Evolutionary conservation across 2,888 invertebrate genomes (phyloP).

Genomic region (Macaria liturata): DNA sequence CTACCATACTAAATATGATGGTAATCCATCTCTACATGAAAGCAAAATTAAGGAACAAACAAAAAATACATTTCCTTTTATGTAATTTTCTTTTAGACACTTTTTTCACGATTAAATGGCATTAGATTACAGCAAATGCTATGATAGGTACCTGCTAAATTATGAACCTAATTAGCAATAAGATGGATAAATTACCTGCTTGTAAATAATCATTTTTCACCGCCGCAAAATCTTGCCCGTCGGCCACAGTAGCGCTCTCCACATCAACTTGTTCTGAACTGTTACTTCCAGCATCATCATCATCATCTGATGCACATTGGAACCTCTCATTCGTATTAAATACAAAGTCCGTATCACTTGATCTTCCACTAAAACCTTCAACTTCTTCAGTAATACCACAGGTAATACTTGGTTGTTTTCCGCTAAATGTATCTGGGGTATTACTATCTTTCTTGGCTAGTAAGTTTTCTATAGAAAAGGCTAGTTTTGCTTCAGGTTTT

Average conservation of each 20-base stretch:
- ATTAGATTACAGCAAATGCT: too few species aligned
- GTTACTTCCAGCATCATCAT: slow-evolving; percentile 58
- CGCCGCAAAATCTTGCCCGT: slow-evolving; percentile 58
- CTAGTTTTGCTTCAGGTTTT: slow-evolving; percentile 59
- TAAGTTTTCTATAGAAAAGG: slow-evolving; percentile 74
- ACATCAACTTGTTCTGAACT: slow-evolving; percentile 72
- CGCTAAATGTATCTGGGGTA: too few species aligned
- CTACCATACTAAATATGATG: too few species aligned
- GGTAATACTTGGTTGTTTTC: too few species aligned
- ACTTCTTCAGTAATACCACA: slow-evolving; percentile 20
- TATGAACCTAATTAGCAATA: too few species aligned
- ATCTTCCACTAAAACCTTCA: slow-evolving; percentile 22
- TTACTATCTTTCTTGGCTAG: slow-evolving; percentile 61
- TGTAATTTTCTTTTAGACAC: too few species aligned
- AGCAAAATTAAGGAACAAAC: too few species aligned
- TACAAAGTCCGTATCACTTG: slow-evolving; percentile 33
- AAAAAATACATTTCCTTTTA: too few species aligned
- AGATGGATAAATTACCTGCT: slow-evolving; percentile 53
- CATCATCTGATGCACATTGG: not conserved
- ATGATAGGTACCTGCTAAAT: too few species aligned
- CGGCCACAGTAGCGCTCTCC: slow-evolving; percentile 60
- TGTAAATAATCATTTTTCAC: slow-evolving; percentile 65
- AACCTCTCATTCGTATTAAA: slow-evolving; percentile 29
- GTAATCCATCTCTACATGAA: too few species aligned
- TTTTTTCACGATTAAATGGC: too few species aligned